These are phyloP conservation scores for Clusia tigrina DNA, from an alignment of 2,888 invertebrate genomes.

Conservation along the genomic window DNA sequence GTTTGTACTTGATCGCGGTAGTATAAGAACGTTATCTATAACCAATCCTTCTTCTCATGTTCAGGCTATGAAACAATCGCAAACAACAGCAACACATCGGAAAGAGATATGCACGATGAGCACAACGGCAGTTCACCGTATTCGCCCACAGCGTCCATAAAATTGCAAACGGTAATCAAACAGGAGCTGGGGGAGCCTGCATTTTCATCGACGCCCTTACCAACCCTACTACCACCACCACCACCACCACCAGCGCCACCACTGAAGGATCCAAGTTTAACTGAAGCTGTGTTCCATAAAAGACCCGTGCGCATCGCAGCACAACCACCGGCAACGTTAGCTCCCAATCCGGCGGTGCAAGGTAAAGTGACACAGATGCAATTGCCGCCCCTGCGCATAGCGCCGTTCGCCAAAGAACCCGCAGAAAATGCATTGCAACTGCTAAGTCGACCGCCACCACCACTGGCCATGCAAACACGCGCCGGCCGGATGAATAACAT, in stretches of 20 bases:
- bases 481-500: background rate
- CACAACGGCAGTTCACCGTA: conserved; percentile 9
- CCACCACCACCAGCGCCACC: conserved; percentile 48
- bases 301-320: conserved; percentile 3
- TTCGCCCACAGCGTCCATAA: conserved; percentile 27
- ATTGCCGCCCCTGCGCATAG: conserved; percentile 50
- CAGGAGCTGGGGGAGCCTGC: conserved; percentile 25
- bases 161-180: conserved; percentile 30
- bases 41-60: conserved; percentile 17
- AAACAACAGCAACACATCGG: conserved; percentile 29
- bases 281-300: background rate
- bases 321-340: conserved; percentile 31
- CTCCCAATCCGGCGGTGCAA: conserved; percentile 23
- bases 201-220: background rate
- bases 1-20: conserved; percentile 34
- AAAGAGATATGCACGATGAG: conserved; percentile 39
- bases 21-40: background rate
- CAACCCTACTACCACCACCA: conserved; percentile 9
- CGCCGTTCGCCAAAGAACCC: conserved; percentile 51
- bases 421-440: conserved; percentile 37
- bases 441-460: conserved; percentile 42
- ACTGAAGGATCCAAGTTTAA: background rate
- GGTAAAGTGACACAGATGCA: background rate
- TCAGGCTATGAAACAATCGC: conserved; percentile 49
- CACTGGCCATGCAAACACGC: conserved; percentile 33